Conservation (phyloP, 2,888 invertebrate species). For the Phalera bucephala region DNA sequence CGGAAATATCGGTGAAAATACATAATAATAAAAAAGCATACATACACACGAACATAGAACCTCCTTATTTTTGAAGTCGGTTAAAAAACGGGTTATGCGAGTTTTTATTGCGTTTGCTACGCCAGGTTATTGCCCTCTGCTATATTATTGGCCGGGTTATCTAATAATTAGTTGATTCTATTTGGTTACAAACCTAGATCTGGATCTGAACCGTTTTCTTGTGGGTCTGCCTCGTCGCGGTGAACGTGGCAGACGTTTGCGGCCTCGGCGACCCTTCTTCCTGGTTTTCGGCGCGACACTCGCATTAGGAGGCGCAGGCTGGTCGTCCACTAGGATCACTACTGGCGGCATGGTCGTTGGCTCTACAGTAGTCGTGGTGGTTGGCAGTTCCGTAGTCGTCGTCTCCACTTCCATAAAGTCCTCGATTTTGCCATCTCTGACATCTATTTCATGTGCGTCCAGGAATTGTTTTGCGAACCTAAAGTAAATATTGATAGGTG, state of each 20-base stretch:
- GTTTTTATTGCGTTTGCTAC: too few species aligned
- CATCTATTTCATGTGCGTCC: slow-evolving; percentile 84
- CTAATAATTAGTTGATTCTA: too few species aligned
- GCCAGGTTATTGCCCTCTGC: too few species aligned
- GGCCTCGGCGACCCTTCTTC: slow-evolving; percentile 62
- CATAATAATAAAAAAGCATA: too few species aligned
- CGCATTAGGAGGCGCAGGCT: slow-evolving; percentile 64
- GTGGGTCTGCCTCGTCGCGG: slow-evolving; percentile 73
- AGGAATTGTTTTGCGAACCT: slow-evolving; percentile 88
- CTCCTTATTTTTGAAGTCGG: too few species aligned
- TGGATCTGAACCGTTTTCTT: slow-evolving; percentile 76
- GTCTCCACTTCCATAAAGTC: slow-evolving; percentile 59
- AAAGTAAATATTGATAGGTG: neutral
- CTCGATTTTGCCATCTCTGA: slow-evolving; percentile 68
- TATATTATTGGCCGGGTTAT: too few species aligned
- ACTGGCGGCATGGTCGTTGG: slow-evolving; percentile 63
- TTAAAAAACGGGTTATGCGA: too few species aligned
- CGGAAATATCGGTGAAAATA: too few species aligned
- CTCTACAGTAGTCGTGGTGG: slow-evolving; percentile 48
- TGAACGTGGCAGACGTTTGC: slow-evolving; percentile 66
- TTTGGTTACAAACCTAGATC: slow-evolving; percentile 51
- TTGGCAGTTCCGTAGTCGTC: slow-evolving; percentile 55
- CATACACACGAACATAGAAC: too few species aligned
- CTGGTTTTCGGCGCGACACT: slow-evolving; percentile 51
- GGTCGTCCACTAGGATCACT: slow-evolving; percentile 74